Evolutionary conservation across 2,888 invertebrate species (phyloP).

Genomic region (Anoplius nigerrimus): DNA sequence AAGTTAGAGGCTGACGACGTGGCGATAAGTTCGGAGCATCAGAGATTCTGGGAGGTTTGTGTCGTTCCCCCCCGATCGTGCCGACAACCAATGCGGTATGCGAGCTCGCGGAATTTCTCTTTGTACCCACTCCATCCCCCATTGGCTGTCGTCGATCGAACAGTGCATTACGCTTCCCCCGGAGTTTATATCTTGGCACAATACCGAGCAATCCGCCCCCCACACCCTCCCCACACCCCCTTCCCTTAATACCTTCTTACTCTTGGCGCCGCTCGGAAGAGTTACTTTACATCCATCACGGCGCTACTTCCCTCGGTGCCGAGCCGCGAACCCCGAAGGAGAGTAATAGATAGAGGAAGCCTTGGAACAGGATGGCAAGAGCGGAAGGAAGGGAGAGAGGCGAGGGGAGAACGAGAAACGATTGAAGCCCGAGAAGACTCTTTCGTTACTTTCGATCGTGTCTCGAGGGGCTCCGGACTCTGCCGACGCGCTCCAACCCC

Average conservation of each 20-base stretch:
- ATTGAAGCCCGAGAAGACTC: too few relatives aligned
- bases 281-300: too few relatives aligned
- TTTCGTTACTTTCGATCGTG: too few relatives aligned
- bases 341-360: too few relatives aligned
- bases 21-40: too few relatives aligned
- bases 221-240: not conserved
- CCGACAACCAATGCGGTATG: not conserved
- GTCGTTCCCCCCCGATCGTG: not conserved
- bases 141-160: not conserved
- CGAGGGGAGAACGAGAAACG: too few relatives aligned
- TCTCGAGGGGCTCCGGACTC: too few relatives aligned
- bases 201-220: slow-evolving; percentile 4
- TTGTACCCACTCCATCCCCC: not conserved
- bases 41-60: not conserved
- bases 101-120: slow-evolving; percentile 2
- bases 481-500: not conserved
- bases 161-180: not conserved
- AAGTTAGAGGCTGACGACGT: too few relatives aligned
- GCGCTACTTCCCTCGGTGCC: too few relatives aligned
- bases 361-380: too few relatives aligned
- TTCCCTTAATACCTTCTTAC: slow-evolving; percentile 6
- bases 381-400: too few relatives aligned
- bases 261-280: not conserved
- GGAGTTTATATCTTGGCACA: slow-evolving; percentile 7
- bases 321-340: too few relatives aligned